These are phyloP conservation scores for Astyanax mexicanus DNA, from an alignment of 2,797 vertebrate genomes.

Conservation along the genomic window DNA sequence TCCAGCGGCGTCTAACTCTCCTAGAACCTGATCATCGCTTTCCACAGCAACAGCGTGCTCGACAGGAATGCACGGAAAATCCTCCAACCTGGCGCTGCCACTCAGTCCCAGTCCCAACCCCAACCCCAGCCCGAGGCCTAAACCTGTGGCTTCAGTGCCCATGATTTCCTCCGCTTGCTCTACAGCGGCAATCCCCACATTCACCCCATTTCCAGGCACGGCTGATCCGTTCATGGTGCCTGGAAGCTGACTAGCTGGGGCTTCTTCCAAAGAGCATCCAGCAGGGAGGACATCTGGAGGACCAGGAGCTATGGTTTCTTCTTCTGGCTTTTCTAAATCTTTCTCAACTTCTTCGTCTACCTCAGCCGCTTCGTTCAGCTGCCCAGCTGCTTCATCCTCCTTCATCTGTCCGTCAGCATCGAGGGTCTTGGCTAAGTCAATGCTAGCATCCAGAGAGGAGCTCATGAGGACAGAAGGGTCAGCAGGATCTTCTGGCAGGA, in stretches of 20 bases:
- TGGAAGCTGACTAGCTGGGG: slow-evolving; percentile 36
- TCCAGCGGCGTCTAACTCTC: slow-evolving; percentile 83
- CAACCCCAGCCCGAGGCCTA: slow-evolving; percentile 58
- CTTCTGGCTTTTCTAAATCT: slow-evolving; percentile 30
- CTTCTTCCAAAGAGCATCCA: slow-evolving; percentile 48
- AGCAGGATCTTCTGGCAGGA: slow-evolving; percentile 42
- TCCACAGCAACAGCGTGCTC: slow-evolving; percentile 96
- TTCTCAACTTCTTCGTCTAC: slow-evolving; percentile 51
- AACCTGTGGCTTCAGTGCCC: slow-evolving; percentile 89
- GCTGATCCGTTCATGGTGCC: slow-evolving; percentile 80
- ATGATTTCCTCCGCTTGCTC: slow-evolving; percentile 97
- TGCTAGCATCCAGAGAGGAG: slow-evolving; percentile 80
- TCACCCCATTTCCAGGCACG: slow-evolving; percentile 63
- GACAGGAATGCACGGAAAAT: slow-evolving; percentile 92
- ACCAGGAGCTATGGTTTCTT: slow-evolving; percentile 20
- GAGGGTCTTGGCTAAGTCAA: slow-evolving; percentile 71
- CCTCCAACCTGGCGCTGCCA: slow-evolving; percentile 83
- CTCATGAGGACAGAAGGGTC: slow-evolving; percentile 66
- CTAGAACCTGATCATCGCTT: slow-evolving; percentile 95
- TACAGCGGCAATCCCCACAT: slow-evolving; percentile 73
- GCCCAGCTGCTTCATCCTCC: slow-evolving; percentile 13
- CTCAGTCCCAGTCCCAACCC: slow-evolving; percentile 66
- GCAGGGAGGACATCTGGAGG: slow-evolving; percentile 41
- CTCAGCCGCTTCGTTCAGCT: slow-evolving; percentile 27
- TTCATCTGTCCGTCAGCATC: slow-evolving; percentile 61